A percentile compares a stretch with the other conserved stretches of the same genome.
Conservation (phyloP, 1,140 invertebrate genomes). For the Musca domestica region DNA sequence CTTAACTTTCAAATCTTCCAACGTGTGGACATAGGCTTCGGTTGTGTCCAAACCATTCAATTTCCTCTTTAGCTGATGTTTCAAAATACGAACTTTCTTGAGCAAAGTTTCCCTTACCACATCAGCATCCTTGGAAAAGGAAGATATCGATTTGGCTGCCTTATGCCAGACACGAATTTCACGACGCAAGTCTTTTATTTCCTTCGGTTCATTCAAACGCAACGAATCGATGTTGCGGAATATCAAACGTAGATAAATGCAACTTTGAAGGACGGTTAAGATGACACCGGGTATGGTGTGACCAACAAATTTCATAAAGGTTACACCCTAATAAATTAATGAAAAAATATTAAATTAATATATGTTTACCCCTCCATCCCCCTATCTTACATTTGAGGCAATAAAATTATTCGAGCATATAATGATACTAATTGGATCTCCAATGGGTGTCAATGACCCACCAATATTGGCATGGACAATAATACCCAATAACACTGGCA, state of each 20-base stretch:
- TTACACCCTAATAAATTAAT: constrained; percentile 62
- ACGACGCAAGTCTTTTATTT: constrained; percentile 68
- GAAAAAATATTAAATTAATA: not conserved
- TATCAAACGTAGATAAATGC: constrained; percentile 62
- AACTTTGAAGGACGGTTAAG: constrained; percentile 60
- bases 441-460: constrained; percentile 74
- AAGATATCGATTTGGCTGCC: constrained; percentile 67
- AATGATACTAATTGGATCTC: constrained; percentile 81
- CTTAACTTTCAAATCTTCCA: constrained; percentile 64
- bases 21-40: constrained; percentile 62
- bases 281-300: constrained; percentile 70
- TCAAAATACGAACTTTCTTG: constrained; percentile 63
- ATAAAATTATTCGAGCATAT: constrained; percentile 71
- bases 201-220: constrained; percentile 65
- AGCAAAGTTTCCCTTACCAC: constrained; percentile 65
- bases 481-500: constrained; percentile 67
- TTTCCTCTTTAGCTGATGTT: constrained; percentile 61
- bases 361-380: not conserved
- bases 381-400: constrained; percentile 56
- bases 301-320: constrained; percentile 66
- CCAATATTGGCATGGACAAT: constrained; percentile 80
- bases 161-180: constrained; percentile 76
- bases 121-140: constrained; percentile 73
- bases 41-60: constrained; percentile 58
- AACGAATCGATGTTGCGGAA: constrained; percentile 64